Evolutionary conservation across 2,888 invertebrate species (phyloP), one percentile per base, ranked within the genome.

Genomic region (Agrilus biguttatus): DNA sequence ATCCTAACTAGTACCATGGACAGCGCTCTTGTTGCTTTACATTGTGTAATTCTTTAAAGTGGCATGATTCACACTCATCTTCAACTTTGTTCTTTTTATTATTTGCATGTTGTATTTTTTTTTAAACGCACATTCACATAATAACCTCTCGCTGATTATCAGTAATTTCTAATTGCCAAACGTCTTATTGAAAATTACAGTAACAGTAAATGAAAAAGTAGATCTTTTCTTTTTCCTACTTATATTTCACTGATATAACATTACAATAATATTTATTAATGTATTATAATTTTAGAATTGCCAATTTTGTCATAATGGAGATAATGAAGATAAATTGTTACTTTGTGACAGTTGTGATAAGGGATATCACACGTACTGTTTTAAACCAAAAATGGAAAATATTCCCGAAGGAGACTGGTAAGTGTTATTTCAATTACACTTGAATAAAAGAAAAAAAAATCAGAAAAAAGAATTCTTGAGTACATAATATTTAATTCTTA

Each of bases 351-450:
- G 93, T 50, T 97, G 97, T 68, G 97, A 97, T 68, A 89, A 91
- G 64, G 97, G 96, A 40, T 96, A 95, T 68, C 97, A 97, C 70
- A 96, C 93, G 39, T 96, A 96, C 66, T 97, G 97, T 72, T 96
- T 97, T 74, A 91, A 89, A 69, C 96, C 96, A 49, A 80, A 84
- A 63, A 87, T 97, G 87, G 90, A 90, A 45, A 83, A 83, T 58
- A 95, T 97, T 66, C 96, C 97, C 14, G 93, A 93, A 54, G 96
- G 96, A 28, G 95, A 97, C 66, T 97, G 96, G 96, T 89, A 60
- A 73, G 78, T 67, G 14, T 48, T 49, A 40, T 44, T 34, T 44
- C 43, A 40, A 36, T 13, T 39, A 39, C 35, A 36, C 14, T n/a
- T 13, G 10, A 28, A 36, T 36, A 14, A 36, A 36, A 36, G 14